Evolutionary conservation across 2,888 invertebrate species (phyloP).

Genomic region (Dascillus cervinus): DNA sequence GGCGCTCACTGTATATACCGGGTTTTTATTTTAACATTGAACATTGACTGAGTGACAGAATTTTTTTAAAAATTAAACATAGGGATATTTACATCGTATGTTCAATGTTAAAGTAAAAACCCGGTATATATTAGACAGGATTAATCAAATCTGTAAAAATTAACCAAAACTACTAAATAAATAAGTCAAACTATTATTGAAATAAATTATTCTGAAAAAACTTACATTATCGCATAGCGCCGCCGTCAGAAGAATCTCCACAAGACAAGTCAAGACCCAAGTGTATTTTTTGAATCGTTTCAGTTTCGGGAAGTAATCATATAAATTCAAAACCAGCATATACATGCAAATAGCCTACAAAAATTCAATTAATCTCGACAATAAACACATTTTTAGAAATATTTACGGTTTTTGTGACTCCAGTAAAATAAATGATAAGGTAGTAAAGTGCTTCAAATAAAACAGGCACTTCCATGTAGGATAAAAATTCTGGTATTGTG

Average conservation of each 20-base stretch:
- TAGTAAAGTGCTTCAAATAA: slow-evolving; percentile 17
- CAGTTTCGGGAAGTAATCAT: slow-evolving; percentile 21
- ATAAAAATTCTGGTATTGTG: slow-evolving; percentile 21
- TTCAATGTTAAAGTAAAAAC: too few species aligned
- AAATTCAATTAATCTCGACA: background rate
- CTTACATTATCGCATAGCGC: slow-evolving; percentile 3
- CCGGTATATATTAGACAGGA: too few species aligned
- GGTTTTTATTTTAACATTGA: too few species aligned
- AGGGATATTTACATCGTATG: too few species aligned
- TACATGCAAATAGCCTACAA: slow-evolving; percentile 17
- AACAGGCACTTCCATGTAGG: slow-evolving; percentile 12
- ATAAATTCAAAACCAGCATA: slow-evolving; percentile 20
- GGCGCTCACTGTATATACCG: too few species aligned
- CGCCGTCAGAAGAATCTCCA: slow-evolving; percentile 3
- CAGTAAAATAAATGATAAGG: slow-evolving; percentile 17
- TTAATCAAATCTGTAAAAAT: too few species aligned
- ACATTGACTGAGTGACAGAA: too few species aligned
- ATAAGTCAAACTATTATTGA: too few species aligned
- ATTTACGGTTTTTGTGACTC: slow-evolving; percentile 18
- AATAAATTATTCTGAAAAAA: too few species aligned
- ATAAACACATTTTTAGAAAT: background rate
- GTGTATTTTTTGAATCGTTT: slow-evolving; percentile 18
- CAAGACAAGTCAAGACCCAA: slow-evolving; percentile 3
- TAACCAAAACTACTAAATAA: too few species aligned
- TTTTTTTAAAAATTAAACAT: too few species aligned